Base-by-base conservation (phyloP, 2,113 vertebrate species). In the Scatophagus argus region DNA sequence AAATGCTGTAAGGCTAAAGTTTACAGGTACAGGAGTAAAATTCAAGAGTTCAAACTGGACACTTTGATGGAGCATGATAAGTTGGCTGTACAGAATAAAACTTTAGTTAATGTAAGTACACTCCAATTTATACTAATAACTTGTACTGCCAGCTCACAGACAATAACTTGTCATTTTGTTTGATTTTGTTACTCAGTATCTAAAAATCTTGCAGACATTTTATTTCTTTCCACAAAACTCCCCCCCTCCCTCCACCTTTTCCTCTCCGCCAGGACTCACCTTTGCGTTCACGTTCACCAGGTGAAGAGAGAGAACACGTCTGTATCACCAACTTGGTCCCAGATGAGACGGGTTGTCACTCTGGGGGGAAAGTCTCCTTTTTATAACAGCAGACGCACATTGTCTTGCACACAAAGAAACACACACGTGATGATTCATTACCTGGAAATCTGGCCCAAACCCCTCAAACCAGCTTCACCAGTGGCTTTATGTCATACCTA, bases 261-360 rank as follows among this genome's bases (percentile, higher is more conserved):
- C 9, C 7, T 11, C 41, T 60, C 3, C 25, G 41, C 49, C 25
- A 58, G 6, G n/a, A 82, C 91, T 90, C 64, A 91, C 90, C 85
- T 79, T 32, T 29, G 61, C 70, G 51, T 54, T 61, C 27, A 5
- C 11, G 68, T 56, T 65, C 44, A 34, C 25, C 39, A 17, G 16
- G 34, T 65, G 60, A 83, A 49, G 79, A 87, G 39, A 87, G 39
- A 62, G 65, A 49, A 70, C 29, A 11, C 7, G 25, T 51, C 32
- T 61, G 52, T 55, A 17, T 69, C 55, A 60, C 41, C 67, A 72
- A 74, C 64, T 34, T 69, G 36, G 59, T 69, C 36, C n/a, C 25
- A 44, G 51, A 25, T 47, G 41, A 81, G 54, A 77, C 39, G 85
- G 74, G 39, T n/a, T 74, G 59, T 68, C 38, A 32, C 36, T 46